phyloP scores from a whole-genome alignment of 2,797 vertebrate species.

The Malurus splendens region DNA sequence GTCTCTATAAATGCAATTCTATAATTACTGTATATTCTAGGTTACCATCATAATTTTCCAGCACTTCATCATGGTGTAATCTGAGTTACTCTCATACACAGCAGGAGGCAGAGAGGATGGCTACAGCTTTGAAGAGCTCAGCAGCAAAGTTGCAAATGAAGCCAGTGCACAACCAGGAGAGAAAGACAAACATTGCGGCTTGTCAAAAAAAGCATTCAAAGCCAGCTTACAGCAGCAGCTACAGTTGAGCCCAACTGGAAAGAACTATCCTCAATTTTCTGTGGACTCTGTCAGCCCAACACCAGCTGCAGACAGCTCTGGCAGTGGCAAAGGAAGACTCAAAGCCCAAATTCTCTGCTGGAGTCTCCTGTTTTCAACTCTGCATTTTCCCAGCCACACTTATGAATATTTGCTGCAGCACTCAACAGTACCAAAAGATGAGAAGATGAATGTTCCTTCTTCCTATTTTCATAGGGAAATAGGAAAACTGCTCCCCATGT shows the following conservation, averaged over 20 bases:
- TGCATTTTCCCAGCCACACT: rapidly evolving
- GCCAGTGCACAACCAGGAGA: not conserved
- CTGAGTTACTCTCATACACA: not conserved
- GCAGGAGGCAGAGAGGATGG: not conserved
- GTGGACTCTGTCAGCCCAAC: rapidly evolving
- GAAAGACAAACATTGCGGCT: not conserved
- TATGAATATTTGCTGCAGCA: not conserved
- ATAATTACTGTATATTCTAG: no score
- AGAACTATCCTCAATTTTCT: no score
- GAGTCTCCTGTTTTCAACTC: not conserved
- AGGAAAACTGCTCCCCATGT: not conserved
- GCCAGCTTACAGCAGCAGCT: not conserved
- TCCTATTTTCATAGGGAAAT: not conserved
- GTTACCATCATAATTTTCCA: no score
- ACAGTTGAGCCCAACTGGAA: not conserved
- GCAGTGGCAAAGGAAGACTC: no score
- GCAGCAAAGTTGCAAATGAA: not conserved
- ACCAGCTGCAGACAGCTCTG: not conserved
- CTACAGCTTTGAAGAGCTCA: not conserved
- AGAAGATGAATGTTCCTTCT: not conserved
- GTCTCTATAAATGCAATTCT: no score
- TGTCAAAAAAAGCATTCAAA: no score
- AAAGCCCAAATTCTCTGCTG: not conserved
- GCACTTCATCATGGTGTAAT: not conserved
- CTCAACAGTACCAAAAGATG: not conserved